Conservation (phyloP, 2,113 vertebrate species). For the Hippocampus guttulatus region DNA sequence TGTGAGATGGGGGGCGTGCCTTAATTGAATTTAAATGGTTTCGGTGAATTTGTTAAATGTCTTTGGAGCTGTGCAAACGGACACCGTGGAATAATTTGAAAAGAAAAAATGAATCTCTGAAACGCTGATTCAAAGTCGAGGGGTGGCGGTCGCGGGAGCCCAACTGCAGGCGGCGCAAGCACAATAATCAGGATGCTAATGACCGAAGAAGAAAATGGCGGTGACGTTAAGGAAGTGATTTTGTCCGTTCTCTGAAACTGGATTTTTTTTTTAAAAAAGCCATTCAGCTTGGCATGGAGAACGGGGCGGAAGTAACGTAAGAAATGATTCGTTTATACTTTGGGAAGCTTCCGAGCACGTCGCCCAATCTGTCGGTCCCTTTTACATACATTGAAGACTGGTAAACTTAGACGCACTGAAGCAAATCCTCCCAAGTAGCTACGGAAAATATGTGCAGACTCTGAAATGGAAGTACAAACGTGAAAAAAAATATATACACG, state of each 20-base stretch:
- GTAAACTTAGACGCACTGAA: too few species aligned
- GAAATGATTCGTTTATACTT: conserved; percentile 7
- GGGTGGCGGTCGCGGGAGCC: not conserved
- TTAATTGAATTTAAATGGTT: too few species aligned
- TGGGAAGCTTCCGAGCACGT: conserved; percentile 7
- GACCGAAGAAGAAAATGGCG: not conserved
- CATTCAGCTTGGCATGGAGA: conserved; percentile 23
- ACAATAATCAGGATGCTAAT: not conserved
- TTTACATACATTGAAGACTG: not conserved
- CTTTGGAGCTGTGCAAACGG: too few species aligned
- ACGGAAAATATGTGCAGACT: too few species aligned
- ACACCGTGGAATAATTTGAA: not conserved
- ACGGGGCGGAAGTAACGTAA: conserved; percentile 49
- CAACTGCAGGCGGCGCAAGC: not conserved
- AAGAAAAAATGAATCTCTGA: not conserved
- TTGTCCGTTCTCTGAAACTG: not conserved
- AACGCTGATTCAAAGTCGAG: too few species aligned
- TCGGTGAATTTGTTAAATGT: too few species aligned
- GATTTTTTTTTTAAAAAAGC: not conserved
- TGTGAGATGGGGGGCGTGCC: too few species aligned
- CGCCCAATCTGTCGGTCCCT: not conserved
- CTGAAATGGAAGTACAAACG: too few species aligned
- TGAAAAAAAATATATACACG: too few species aligned
- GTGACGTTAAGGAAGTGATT: not conserved
- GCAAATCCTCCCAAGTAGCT: too few species aligned